Evolutionary conservation across 2,797 vertebrate species (phyloP), one percentile per base, ranked within the genome.

Genomic region (Caiman crocodilus): DNA sequence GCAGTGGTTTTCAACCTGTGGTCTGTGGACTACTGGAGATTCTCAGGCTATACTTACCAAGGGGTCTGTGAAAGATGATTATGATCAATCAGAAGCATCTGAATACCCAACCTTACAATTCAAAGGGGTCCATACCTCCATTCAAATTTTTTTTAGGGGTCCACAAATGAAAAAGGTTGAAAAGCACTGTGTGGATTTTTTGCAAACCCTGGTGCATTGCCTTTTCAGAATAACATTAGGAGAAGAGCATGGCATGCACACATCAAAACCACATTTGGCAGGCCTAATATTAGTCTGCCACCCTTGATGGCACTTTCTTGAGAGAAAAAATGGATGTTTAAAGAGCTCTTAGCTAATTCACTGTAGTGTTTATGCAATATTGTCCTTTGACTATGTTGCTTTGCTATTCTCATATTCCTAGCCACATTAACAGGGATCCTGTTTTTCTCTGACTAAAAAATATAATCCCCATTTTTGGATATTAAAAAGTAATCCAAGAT

Each of bases 221-320:
- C n/a, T 69, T 61, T 71, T 78, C 6, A 4, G 5, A 1, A 2
- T 4, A 63, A 3, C 35, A 5, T 50, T 28, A 42, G n/a, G 17
- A 30, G 9, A 32, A 50, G 14, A 50, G 58, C 4, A 8, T 59
- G 56, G 67, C 71, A 18, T 0, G 0, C n/a, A 17, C 13, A 1
- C 14, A 0, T 63, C 55, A 30, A 28, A 76, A 9, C 76, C 17
- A 5, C 21, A 4, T 55, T 35, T 63, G 15, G 9, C 15, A 13
- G 61, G 6, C 35, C 75, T 75, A 59, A 69, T 87, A 21, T 79
- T 58, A 55, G 17, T 83, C 61, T 86, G 56, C 30, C 77, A 6
- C 28, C 35, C 20, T n/a, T 42, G n/a, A 32, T 0, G 76, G 25
- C 64, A 18, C 18, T 76, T 93, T 25, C 23, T 64, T 59, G 69